Conservation (phyloP, 2,113 vertebrate species). For the Neodontobutis hainanensis region DNA sequence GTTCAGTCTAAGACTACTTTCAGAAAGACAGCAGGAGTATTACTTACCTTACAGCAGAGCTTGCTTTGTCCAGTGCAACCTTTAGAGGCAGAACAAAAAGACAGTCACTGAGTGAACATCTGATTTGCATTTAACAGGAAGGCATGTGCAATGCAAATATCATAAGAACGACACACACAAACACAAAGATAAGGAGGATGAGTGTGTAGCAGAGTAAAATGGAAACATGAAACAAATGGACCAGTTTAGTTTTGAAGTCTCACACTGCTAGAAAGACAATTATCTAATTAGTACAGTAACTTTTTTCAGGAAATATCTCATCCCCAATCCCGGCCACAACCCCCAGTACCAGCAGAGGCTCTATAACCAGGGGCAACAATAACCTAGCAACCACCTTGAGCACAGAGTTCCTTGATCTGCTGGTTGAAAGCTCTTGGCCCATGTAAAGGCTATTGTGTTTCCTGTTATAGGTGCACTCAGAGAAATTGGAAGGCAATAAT, state of each 20-base stretch:
- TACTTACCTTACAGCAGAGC: slow-evolving; percentile 68
- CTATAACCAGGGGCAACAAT: slow-evolving; percentile 82
- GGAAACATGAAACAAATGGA: slow-evolving; percentile 23
- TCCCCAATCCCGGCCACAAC: slow-evolving; percentile 22
- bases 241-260: slow-evolving; percentile 21
- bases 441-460: slow-evolving; percentile 51
- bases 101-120: slow-evolving; percentile 49
- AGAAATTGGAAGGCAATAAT: slow-evolving; percentile 7
- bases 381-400: slow-evolving; percentile 84
- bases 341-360: slow-evolving; percentile 40
- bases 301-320: slow-evolving; percentile 63
- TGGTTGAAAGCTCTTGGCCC: slow-evolving; percentile 68
- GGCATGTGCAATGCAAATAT: slow-evolving; percentile 76
- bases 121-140: slow-evolving; percentile 74
- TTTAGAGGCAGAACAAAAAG: slow-evolving; percentile 65
- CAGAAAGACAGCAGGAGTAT: background rate
- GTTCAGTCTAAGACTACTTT: background rate
- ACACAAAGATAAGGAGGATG: slow-evolving; percentile 22
- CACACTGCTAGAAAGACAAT: slow-evolving; percentile 28
- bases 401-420: slow-evolving; percentile 72
- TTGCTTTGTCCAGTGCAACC: slow-evolving; percentile 59
- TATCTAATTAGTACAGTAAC: slow-evolving; percentile 56
- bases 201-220: slow-evolving; percentile 21
- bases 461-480: slow-evolving; percentile 27
- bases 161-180: slow-evolving; percentile 20